Conservation (phyloP, 2,888 invertebrate genomes). For the Limenitis arthemis region DNA sequence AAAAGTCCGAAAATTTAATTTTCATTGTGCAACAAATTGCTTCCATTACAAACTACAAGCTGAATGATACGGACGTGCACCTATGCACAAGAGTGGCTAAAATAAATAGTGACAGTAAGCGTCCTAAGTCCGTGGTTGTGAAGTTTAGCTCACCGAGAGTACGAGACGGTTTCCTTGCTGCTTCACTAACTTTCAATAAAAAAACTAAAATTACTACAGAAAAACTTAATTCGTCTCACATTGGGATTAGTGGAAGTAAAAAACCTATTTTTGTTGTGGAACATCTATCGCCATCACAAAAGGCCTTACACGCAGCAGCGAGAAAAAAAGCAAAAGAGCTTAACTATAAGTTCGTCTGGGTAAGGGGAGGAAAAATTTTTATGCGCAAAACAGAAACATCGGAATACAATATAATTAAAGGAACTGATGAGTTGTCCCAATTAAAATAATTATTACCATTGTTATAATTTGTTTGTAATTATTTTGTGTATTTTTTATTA, state of each 20-base stretch:
- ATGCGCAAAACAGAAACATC: constrained; percentile 6
- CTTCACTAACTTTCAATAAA: neutral
- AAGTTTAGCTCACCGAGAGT: constrained; percentile 2
- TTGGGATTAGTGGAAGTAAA: constrained; percentile 18
- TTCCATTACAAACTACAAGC: constrained; percentile 11
- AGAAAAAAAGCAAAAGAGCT: constrained; percentile 10
- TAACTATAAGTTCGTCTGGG: constrained; percentile 10
- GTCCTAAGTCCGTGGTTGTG: neutral
- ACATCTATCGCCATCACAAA: constrained; percentile 25
- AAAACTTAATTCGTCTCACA: constrained; percentile 20
- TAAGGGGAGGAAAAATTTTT: constrained; percentile 1
- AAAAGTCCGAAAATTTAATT: constrained; percentile 22
- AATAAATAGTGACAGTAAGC: neutral
- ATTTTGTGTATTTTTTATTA: too few relatives aligned
- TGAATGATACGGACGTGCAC: constrained; percentile 19
- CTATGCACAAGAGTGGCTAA: constrained; percentile 7
- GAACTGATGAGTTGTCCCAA: too few relatives aligned
- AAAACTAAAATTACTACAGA: constrained; percentile 1
- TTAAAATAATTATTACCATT: too few relatives aligned
- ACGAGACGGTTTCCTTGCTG: constrained; percentile 5
- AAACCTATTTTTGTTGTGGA: constrained; percentile 23
- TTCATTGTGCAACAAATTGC: constrained; percentile 16
- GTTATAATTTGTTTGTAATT: too few relatives aligned
- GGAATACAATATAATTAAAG: constrained; percentile 1
- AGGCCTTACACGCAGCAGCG: constrained; percentile 23